Base-by-base conservation (phyloP, 2,888 invertebrate species). In the Archaeoteleia sp. region DNA sequence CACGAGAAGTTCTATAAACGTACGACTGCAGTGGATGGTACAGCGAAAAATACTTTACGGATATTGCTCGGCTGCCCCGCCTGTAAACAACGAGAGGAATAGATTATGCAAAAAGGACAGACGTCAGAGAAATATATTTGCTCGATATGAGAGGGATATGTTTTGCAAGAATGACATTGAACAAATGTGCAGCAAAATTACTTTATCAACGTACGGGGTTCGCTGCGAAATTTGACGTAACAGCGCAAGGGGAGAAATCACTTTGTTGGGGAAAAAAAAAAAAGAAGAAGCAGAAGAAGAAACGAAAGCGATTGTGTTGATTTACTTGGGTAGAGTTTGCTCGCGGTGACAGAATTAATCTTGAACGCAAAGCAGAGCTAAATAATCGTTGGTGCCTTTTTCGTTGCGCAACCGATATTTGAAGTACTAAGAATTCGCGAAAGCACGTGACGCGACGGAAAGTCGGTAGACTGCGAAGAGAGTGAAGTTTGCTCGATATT, bases 31-130 rank as follows among this genome's bases (percentile, higher is more conserved):
- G 6, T 35, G 2, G 14, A 35, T n/a, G 29, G 17, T 37, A 66
- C 49, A 32, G 20, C 37, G 37, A 49, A 58, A 60, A 62, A 53
- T 62, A 63, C 62, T 65, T 48, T 35, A 25, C 35, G 37, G 37
- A 57, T 60, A 66, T 65, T 60, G 51, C 53, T 20, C 5, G 39
- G 45, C 29, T 39, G 48, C 25, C 35, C 9, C 43, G 42, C 61
- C 57, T 58, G 67, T 69, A 72, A 71, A 72, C 70, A 70, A 51
- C 45, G 46, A 55, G 48, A 63, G 49, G 55, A 70, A 71, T 71
- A 42, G 61, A 66, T 70, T 70, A 53, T 57, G 48, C 49, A 58
- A 68, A 71, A 61, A 60, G 42, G 35, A 45, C 35, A 29, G 39
- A 42, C 48, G 40, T 48, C 48, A 27, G 23, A 14, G 46, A 40